These are phyloP conservation scores for Bos indicus DNA, from an alignment of 2,113 vertebrate genomes.

Conservation along the genomic window DNA sequence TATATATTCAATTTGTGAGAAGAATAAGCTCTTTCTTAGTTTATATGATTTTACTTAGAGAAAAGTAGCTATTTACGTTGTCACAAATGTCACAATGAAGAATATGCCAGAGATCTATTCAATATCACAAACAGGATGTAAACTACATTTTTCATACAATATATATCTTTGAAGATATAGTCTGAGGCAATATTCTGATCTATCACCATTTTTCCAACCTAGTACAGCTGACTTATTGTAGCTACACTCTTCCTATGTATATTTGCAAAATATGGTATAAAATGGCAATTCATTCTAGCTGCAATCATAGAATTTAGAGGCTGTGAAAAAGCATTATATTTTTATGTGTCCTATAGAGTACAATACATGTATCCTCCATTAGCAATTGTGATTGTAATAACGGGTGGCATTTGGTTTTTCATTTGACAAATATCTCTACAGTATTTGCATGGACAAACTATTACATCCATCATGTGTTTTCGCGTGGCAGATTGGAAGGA, in stretches of 20 bases:
- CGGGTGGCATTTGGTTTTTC: neutral
- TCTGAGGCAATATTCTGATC: constrained; percentile 12
- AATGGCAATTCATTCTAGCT: neutral
- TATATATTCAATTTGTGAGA: constrained; percentile 10
- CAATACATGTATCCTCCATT: neutral
- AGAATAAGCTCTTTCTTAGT: neutral
- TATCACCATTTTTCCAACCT: constrained; percentile 18
- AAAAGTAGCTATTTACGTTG: neutral
- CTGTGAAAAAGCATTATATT: neutral
- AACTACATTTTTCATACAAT: constrained; percentile 42
- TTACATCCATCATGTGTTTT: neutral
- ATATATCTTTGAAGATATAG: constrained; percentile 36
- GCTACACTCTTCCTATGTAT: neutral
- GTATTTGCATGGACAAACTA: neutral
- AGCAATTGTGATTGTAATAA: neutral
- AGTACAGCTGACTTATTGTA: constrained; percentile 1
- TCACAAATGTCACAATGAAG: neutral
- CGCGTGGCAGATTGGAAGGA: neutral
- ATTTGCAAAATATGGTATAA: neutral
- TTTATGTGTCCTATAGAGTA: neutral
- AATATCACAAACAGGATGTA: constrained; percentile 16
- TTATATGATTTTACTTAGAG: constrained; percentile 6
- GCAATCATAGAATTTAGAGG: neutral
- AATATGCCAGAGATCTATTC: constrained; percentile 15
- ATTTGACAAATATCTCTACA: neutral